Conservation (phyloP, 2,797 vertebrate species). For the Rallus crepitans region DNA sequence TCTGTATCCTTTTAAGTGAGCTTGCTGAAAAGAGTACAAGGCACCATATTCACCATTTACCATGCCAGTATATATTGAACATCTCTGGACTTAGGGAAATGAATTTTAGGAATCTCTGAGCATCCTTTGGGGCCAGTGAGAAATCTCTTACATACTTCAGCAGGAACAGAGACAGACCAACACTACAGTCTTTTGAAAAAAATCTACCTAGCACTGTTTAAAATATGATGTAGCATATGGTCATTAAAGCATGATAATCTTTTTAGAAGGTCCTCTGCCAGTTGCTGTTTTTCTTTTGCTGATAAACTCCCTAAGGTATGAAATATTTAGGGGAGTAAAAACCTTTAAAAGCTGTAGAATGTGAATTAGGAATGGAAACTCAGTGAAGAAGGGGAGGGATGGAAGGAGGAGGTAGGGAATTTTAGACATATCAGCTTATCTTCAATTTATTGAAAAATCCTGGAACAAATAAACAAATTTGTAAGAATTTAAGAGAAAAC, state of each 20-base stretch:
- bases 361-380: background rate
- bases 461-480: constrained; percentile 5
- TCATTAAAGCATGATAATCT: background rate
- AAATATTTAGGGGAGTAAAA: background rate
- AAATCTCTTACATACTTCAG: background rate
- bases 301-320: background rate
- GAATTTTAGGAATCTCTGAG: background rate
- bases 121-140: background rate
- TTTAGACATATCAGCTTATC: background rate
- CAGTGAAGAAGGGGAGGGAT: background rate
- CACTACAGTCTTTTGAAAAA: background rate
- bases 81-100: background rate
- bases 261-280: background rate
- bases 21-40: background rate
- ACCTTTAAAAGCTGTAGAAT: background rate
- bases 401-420: background rate
- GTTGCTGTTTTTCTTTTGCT: background rate
- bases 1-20: background rate
- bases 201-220: background rate
- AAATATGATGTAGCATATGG: background rate
- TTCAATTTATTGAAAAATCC: background rate
- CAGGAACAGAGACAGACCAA: background rate
- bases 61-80: background rate
- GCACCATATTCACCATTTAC: background rate
- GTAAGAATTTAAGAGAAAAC: constrained; percentile 1